A percentile compares a stretch with the other conserved stretches of the same genome.
phyloP scores from a whole-genome alignment of 1,140 invertebrate species.

The Zaprionus camerounensis region DNA sequence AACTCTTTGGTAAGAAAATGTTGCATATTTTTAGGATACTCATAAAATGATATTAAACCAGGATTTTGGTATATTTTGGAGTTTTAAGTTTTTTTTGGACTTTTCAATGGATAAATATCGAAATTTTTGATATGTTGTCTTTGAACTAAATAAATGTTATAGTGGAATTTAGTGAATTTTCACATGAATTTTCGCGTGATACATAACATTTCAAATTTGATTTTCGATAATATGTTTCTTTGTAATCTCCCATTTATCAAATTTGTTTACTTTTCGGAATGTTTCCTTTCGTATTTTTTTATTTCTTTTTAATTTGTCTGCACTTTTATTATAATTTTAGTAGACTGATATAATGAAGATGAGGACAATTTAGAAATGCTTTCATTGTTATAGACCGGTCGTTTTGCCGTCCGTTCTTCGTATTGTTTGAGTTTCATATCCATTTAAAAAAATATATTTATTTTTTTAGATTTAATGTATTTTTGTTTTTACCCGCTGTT shows the following conservation, averaged over 20 bases:
- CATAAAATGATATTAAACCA: not conserved
- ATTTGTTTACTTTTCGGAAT: not conserved
- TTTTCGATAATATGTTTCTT: not conserved
- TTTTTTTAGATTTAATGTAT: not conserved
- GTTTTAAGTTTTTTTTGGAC: not conserved
- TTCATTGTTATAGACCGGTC: not conserved
- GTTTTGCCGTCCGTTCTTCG: not conserved
- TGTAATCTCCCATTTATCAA: not conserved
- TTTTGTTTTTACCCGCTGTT: slow-evolving; percentile 67
- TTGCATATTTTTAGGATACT: not conserved
- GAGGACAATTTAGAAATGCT: not conserved
- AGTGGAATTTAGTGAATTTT: too few species aligned
- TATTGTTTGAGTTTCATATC: not conserved
- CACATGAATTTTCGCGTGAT: too few species aligned
- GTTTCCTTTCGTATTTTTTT: not conserved
- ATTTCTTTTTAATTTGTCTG: not conserved
- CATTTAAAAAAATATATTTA: not conserved
- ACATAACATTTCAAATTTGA: not conserved
- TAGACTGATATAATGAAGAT: too few species aligned
- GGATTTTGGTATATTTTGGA: not conserved
- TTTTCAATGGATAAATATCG: not conserved
- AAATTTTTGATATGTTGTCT: too few species aligned
- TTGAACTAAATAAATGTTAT: too few species aligned
- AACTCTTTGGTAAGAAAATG: too few species aligned
- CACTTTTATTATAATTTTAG: too few species aligned